These are phyloP conservation scores for Numenius arquata DNA, from an alignment of 2,113 vertebrate genomes.

Conservation along the genomic window DNA sequence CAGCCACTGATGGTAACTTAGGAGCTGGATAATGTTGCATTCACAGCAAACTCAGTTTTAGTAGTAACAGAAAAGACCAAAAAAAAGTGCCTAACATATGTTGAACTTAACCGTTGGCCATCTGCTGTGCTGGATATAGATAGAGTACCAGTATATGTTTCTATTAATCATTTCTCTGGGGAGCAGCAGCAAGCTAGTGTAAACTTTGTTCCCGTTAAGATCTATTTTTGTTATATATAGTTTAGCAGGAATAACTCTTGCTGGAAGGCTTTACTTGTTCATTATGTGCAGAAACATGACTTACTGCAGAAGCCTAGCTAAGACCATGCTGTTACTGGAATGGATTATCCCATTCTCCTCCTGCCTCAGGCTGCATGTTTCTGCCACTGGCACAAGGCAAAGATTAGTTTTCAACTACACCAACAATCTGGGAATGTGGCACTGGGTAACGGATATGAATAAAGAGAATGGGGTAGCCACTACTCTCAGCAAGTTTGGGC, in stretches of 20 bases:
- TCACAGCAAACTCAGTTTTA: neutral
- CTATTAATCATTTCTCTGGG: neutral
- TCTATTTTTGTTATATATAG: neutral
- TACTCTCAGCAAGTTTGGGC: neutral
- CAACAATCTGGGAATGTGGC: neutral
- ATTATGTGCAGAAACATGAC: neutral
- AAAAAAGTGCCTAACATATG: neutral
- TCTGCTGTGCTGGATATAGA: neutral
- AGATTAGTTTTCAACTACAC: neutral
- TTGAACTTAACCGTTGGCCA: neutral
- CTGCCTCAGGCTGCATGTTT: neutral
- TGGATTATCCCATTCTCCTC: neutral
- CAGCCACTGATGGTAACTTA: neutral
- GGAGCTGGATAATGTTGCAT: neutral
- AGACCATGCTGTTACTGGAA: neutral
- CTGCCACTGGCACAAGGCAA: neutral
- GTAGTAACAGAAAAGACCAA: neutral
- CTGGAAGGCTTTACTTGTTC: neutral
- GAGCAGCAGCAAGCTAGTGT: neutral
- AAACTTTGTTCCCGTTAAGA: neutral
- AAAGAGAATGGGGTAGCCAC: neutral
- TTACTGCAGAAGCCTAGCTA: neutral
- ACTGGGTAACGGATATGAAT: neutral
- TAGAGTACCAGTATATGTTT: neutral
- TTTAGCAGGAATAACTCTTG: neutral